Base-by-base conservation (phyloP, 1,140 invertebrate genomes). In the Cyrtorhinus lividipennis region DNA sequence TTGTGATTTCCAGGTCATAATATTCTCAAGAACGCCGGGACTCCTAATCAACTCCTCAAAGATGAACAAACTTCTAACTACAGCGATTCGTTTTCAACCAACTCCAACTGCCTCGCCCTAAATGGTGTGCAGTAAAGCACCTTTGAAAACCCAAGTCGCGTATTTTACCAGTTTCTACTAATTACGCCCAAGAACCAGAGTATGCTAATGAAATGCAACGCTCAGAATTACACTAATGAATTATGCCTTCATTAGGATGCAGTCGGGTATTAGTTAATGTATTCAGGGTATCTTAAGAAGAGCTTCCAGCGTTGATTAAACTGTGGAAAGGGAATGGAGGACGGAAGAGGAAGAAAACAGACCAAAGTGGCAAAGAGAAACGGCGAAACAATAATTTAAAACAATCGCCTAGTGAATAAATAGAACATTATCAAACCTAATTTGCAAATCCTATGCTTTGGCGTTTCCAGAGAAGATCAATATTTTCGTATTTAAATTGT, bases 351-450 rank as follows among this genome's bases (percentile, higher is more conserved):
- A 15, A 15, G 30, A 5, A 38, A 38, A 38, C 30, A 38, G 30
- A 38, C 30, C 30, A 38, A 38, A 38, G 30, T 38, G 15, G 30
- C 5, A 15, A 38, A 38, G 30, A 38, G 30, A 38, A 38, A 38
- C 30, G 30, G 30, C 30, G 30, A 38, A 38, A 38, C 30, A 38
- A 38, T 38, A 38, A 38, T 38, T 38, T 38, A 38, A 38, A 38
- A 38, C 30, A 38, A 38, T 38, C 30, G 30, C 30, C 56, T 57
- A 57, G 20, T 24, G 56, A 57, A 57, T 57, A 57, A 57, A 57
- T 57, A 57, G 56, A 57, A 57, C 56, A 57, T 57, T 57, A 57
- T 57, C 56, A 57, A 57, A 57, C 56, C 56, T 57, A 57, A 57
- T 57, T 57, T 57, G 56, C 56, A 57, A 57, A 57, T 57, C 56